Evolutionary conservation across 2,888 invertebrate genomes (phyloP).

Genomic region (Eupithecia inturbata): DNA sequence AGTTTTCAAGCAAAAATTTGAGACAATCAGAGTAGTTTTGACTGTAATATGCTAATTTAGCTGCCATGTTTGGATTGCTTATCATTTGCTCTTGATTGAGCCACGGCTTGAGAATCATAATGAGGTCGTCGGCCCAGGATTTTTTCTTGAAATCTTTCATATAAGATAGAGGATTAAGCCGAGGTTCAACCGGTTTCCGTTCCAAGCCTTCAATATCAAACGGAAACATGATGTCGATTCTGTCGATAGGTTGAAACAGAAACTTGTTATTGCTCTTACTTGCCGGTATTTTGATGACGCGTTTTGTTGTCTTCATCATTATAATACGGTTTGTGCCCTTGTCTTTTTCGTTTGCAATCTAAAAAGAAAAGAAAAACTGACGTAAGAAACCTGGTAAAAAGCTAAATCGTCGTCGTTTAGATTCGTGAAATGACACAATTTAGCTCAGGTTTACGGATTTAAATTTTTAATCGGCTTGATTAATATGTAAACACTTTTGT

Average conservation of each 20-base stretch:
- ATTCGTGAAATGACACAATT: neutral
- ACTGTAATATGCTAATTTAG: slow-evolving; percentile 73
- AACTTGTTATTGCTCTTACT: slow-evolving; percentile 69
- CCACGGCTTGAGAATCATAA: slow-evolving; percentile 70
- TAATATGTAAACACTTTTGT: neutral
- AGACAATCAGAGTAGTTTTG: slow-evolving; percentile 68
- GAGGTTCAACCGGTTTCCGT: slow-evolving; percentile 63
- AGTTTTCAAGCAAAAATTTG: slow-evolving; percentile 60
- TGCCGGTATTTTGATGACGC: slow-evolving; percentile 88
- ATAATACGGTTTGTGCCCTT: slow-evolving; percentile 85
- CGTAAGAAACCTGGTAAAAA: neutral
- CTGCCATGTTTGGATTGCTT: slow-evolving; percentile 70
- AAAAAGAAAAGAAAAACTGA: slow-evolving; percentile 63
- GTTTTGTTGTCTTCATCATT: slow-evolving; percentile 88
- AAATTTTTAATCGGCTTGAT: neutral
- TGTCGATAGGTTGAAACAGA: slow-evolving; percentile 70
- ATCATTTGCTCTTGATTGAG: slow-evolving; percentile 62
- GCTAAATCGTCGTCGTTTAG: neutral
- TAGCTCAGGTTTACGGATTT: neutral
- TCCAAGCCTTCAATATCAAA: slow-evolving; percentile 65
- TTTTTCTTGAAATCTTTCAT: slow-evolving; percentile 70
- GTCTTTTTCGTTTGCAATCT: slow-evolving; percentile 84
- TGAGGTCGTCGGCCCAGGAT: slow-evolving; percentile 73
- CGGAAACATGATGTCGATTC: slow-evolving; percentile 74
- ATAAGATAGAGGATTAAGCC: slow-evolving; percentile 62